Evolutionary conservation across 1,140 invertebrate genomes (phyloP).

Genomic region (Brachionus rotundiformis): DNA sequence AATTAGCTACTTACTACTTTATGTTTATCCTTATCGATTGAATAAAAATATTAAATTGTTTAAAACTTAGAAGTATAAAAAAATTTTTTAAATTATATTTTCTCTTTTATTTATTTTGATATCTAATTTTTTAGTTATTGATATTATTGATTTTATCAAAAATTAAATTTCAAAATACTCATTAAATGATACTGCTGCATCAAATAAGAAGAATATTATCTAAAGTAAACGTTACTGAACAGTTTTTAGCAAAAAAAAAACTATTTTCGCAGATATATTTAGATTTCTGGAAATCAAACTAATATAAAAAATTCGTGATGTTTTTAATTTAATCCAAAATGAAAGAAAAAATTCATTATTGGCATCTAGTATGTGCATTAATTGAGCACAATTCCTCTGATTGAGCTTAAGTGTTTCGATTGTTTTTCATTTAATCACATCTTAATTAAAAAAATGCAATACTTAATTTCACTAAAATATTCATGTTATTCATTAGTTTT

Average conservation of each 20-base stretch:
- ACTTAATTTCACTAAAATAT: neutral
- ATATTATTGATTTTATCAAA: neutral
- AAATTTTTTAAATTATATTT: no score
- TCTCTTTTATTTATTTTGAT: no score
- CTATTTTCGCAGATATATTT: neutral
- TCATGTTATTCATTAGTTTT: neutral
- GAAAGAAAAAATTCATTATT: slow-evolving; percentile 4
- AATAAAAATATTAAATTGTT: no score
- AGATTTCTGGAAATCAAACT: neutral
- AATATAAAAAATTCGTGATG: neutral
- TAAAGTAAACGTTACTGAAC: neutral
- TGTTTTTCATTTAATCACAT: slow-evolving; percentile 11
- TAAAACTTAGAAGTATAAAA: no score
- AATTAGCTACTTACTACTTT: no score
- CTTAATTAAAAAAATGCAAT: neutral
- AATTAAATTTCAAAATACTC: neutral
- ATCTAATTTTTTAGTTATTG: no score
- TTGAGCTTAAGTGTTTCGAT: slow-evolving; percentile 9
- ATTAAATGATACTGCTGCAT: neutral
- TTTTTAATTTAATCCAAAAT: slow-evolving; percentile 22
- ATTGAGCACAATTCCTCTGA: neutral
- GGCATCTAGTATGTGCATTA: neutral
- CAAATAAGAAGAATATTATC: neutral
- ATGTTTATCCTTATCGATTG: no score
- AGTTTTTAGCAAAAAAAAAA: neutral